phyloP scores from a whole-genome alignment of 1,140 invertebrate genomes.

The Drosophila ironensis region DNA sequence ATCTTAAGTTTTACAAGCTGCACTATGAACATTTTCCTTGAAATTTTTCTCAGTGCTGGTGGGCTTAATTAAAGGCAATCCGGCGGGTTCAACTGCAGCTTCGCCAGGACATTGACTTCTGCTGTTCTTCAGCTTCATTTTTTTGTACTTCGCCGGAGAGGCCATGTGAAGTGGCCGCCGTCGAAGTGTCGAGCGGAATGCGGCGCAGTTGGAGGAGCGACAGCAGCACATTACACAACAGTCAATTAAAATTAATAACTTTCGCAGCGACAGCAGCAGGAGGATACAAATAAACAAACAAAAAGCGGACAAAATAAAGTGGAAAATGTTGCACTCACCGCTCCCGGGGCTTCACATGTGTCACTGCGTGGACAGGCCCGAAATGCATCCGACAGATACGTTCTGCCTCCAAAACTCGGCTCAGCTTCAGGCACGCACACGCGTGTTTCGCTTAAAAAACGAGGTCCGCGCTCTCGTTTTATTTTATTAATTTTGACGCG shows the following conservation, averaged over 20 bases:
- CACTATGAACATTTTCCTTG: background rate
- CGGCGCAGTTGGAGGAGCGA: conserved; percentile 34
- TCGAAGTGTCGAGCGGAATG: conserved; percentile 58
- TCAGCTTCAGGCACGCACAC: conserved; percentile 65
- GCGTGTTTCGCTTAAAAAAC: conserved; percentile 62
- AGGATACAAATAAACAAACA: conserved; percentile 7
- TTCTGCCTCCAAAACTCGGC: conserved; percentile 18
- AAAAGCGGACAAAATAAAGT: conserved; percentile 2
- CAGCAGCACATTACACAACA: conserved; percentile 71
- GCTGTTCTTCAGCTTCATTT: conserved; percentile 3
- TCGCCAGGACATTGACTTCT: conserved; percentile 57
- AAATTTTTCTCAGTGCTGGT: conserved; percentile 9
- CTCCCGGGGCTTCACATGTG: conserved; percentile 54
- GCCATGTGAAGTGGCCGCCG: conserved; percentile 59
- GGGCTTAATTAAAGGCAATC: conserved; percentile 70
- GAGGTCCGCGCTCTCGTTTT: conserved; percentile 8
- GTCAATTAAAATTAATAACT: conserved; percentile 80
- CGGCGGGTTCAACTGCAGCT: conserved; percentile 21
- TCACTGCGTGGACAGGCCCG: conserved; percentile 29
- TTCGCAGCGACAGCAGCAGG: conserved; percentile 46
- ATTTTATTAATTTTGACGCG: conserved; percentile 62
- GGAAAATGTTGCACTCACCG: conserved; percentile 12
- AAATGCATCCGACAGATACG: conserved; percentile 73
- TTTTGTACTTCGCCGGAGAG: conserved; percentile 14
- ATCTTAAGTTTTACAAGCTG: background rate